Conservation (phyloP, 2,113 vertebrate species). For the Tiliqua scincoides region DNA sequence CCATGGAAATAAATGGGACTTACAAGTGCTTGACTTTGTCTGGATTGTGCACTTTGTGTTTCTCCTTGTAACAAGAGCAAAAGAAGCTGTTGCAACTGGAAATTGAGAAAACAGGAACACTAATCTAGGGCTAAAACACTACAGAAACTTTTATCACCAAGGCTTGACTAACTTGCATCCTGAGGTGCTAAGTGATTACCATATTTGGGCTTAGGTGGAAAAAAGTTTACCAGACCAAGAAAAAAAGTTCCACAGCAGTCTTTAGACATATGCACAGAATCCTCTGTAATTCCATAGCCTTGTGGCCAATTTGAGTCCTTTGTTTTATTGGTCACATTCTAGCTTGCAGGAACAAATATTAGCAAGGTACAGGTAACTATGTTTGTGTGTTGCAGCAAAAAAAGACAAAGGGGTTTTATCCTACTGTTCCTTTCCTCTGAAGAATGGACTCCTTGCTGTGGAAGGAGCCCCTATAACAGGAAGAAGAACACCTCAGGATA, state of each 20-base stretch:
- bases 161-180: neutral
- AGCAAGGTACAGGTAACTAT: neutral
- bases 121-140: neutral
- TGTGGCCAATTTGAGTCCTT: neutral
- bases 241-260: neutral
- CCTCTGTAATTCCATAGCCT: neutral
- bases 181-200: conserved; percentile 3
- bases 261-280: neutral
- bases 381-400: neutral
- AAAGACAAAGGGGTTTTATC: too few species aligned
- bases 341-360: neutral
- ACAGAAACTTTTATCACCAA: neutral
- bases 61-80: neutral
- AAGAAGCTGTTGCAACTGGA: neutral
- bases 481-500: neutral
- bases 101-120: neutral
- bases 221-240: neutral
- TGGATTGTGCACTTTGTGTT: neutral
- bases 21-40: neutral
- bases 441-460: too few species aligned
- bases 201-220: conserved; percentile 20
- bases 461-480: too few species aligned
- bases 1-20: neutral
- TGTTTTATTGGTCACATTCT: neutral
- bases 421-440: too few species aligned